Evolutionary conservation across 2,113 vertebrate species (phyloP).

Genomic region (Rhinoderma darwinii): DNA sequence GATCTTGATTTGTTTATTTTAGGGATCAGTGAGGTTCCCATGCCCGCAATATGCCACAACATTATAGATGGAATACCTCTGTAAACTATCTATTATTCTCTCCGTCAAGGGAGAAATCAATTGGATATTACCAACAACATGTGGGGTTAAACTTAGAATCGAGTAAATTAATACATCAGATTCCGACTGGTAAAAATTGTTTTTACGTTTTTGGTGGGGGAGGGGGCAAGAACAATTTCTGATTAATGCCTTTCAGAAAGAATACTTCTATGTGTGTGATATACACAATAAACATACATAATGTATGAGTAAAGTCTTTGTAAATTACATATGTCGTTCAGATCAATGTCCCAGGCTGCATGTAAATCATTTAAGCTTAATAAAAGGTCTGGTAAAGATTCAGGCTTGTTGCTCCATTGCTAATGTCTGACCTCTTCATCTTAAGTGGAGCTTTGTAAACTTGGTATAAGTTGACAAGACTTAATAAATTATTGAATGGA

Average conservation of each 20-base stretch:
- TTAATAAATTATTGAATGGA: background rate
- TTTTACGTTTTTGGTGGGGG: background rate
- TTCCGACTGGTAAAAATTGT: background rate
- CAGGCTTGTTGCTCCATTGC: background rate
- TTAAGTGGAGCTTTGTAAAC: background rate
- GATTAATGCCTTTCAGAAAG: conserved; percentile 12
- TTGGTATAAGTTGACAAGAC: background rate
- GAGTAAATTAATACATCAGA: background rate
- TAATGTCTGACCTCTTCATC: background rate
- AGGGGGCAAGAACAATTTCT: too few species aligned
- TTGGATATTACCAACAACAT: background rate
- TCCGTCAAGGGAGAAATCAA: background rate
- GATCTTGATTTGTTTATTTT: too few species aligned
- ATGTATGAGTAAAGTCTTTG: conserved; percentile 31
- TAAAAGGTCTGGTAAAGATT: conserved; percentile 3
- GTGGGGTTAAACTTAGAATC: background rate
- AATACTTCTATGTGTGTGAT: background rate
- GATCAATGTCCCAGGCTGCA: background rate
- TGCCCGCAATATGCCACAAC: too few species aligned
- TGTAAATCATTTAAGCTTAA: conserved; percentile 44
- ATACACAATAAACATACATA: conserved; percentile 36
- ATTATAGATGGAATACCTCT: background rate
- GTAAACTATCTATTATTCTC: background rate
- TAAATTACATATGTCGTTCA: conserved; percentile 31
- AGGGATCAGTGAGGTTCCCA: too few species aligned